phyloP scores from a whole-genome alignment of 1,140 invertebrate genomes.

The Sarcophaga peregrina region DNA sequence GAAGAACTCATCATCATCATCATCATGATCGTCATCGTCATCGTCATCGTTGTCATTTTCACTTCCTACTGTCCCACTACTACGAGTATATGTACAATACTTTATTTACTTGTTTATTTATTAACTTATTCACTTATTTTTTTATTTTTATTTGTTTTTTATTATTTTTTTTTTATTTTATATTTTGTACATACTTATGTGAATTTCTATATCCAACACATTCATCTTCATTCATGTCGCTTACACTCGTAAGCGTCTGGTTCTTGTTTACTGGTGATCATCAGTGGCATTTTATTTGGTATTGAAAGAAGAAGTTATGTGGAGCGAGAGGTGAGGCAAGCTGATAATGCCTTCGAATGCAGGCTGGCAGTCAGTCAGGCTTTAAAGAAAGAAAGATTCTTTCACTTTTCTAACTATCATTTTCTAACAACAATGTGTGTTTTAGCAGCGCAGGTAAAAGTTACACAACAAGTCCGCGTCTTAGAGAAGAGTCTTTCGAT shows the following conservation, averaged over 20 bases:
- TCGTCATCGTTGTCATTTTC: background rate
- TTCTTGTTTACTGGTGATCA: background rate
- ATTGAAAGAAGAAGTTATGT: too few species aligned
- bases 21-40: too few species aligned
- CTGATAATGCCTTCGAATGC: too few species aligned
- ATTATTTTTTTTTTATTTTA: too few species aligned
- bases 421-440: constrained; percentile 37
- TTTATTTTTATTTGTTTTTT: background rate
- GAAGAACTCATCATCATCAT: background rate
- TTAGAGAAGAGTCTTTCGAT: too few species aligned
- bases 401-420: constrained; percentile 41
- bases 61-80: constrained; percentile 10
- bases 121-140: background rate
- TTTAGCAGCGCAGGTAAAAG: constrained; percentile 19
- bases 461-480: constrained; percentile 29
- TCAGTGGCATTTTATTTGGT: background rate
- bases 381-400: constrained; percentile 14
- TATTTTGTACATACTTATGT: too few species aligned
- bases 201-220: too few species aligned
- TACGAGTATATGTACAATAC: too few species aligned
- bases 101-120: too few species aligned
- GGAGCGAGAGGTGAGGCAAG: too few species aligned
- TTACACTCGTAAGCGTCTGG: background rate
- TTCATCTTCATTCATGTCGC: too few species aligned
- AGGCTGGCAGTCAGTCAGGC: too few species aligned